A percentile compares a stretch with the other conserved stretches of the same genome.
Evolutionary conservation across 2,888 invertebrate genomes (phyloP).

Genomic region (Drosophila buzzatii): DNA sequence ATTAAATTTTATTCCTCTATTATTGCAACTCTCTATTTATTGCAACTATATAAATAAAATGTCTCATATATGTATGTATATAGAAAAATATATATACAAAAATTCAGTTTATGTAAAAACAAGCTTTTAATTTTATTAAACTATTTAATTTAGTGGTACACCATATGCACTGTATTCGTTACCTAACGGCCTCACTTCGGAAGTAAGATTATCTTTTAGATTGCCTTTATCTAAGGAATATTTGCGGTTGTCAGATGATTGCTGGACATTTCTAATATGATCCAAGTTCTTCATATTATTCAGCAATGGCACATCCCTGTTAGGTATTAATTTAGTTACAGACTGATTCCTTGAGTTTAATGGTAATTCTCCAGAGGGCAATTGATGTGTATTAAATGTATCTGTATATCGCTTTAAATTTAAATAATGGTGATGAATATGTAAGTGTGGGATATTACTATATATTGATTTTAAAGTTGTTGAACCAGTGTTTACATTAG

Average conservation of each 20-base stretch:
- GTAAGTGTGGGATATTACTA: neutral
- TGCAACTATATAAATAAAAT: too few relatives aligned
- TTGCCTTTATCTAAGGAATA: neutral
- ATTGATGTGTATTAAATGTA: neutral
- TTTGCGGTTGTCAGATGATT: neutral
- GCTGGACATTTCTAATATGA: too few relatives aligned
- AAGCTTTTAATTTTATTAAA: neutral
- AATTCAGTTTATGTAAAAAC: neutral
- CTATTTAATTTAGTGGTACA: constrained; percentile 24
- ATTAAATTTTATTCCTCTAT: too few relatives aligned
- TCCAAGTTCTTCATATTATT: neutral
- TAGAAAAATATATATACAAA: too few relatives aligned
- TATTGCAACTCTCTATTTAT: too few relatives aligned
- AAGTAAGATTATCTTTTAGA: neutral
- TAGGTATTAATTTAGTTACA: neutral
- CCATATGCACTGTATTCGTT: constrained; percentile 14
- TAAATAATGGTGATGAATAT: constrained; percentile 27
- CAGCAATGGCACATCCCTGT: neutral
- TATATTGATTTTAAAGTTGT: neutral
- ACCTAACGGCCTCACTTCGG: neutral
- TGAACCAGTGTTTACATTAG: neutral
- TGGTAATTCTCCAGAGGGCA: neutral
- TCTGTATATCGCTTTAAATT: neutral
- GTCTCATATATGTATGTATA: neutral
- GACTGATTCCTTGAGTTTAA: neutral